Evolutionary conservation across 2,797 vertebrate genomes (phyloP).

Genomic region (Thalassophryne amazonica): DNA sequence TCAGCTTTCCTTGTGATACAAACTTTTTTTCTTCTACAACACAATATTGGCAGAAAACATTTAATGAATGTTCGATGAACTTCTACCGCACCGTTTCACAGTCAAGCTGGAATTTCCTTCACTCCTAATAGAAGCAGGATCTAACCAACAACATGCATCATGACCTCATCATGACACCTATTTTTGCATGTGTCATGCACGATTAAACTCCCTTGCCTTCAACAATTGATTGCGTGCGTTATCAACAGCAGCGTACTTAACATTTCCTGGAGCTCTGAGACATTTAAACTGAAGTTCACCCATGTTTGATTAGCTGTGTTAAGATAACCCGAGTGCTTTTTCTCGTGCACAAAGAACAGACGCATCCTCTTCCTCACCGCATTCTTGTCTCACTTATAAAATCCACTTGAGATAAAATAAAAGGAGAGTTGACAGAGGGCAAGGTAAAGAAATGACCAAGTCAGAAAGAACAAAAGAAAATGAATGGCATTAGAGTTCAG

Average conservation of each 20-base stretch:
- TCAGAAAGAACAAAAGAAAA: background rate
- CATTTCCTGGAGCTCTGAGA: background rate
- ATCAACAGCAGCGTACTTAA: background rate
- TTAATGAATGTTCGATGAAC: too few relatives aligned
- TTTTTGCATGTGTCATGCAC: background rate
- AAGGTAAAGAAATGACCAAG: background rate
- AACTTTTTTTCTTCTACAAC: too few relatives aligned
- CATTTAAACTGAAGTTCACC: background rate
- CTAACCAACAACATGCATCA: too few relatives aligned
- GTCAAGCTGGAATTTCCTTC: background rate
- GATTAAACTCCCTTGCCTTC: background rate
- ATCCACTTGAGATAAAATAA: background rate
- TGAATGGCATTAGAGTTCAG: too few relatives aligned
- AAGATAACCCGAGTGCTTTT: slow-evolving; percentile 5
- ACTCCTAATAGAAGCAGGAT: slow-evolving; percentile 1
- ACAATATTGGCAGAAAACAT: too few relatives aligned
- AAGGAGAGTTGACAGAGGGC: background rate
- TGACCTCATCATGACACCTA: background rate
- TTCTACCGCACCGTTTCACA: background rate
- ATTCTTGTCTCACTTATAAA: background rate
- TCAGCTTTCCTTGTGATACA: too few relatives aligned
- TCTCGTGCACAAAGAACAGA: background rate
- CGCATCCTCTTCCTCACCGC: background rate
- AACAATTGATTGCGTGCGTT: background rate
- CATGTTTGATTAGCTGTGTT: slow-evolving; percentile 16